Evolutionary conservation across 1,140 invertebrate species (phyloP), one percentile per base, ranked within the genome.

Genomic region (Anadara kagoshimensis): DNA sequence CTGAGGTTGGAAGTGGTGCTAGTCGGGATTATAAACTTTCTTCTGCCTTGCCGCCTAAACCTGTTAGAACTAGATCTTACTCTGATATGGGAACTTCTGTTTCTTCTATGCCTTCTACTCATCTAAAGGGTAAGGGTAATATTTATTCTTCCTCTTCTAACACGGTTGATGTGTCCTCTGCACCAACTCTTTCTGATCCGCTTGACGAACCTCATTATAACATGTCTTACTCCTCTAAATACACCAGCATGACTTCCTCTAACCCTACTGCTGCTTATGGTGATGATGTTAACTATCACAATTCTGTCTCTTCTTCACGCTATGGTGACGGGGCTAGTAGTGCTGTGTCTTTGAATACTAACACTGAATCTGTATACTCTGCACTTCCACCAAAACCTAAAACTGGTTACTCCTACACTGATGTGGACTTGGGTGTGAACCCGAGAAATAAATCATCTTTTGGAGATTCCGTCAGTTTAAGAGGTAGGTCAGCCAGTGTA

Each of bases 391-490:
- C 67, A 26, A 75, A 57, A 69, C 67, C 67, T 57, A 62, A 26
- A 54, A 26, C 63, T 36, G 53, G 69, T 51, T 75, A 58, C 66
- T 69, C 73, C 20, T 75, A 75, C 51, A 75, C 73, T 66, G 73
- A 75, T 70, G 63, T 75, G 36, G 73, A 75, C 54, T 63, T 75
- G n/a, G 73, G 73, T 56, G 73, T 75, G n/a, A 75, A 75, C 56
- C 73, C 73, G 18, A 70, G 68, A 70, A 64, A 61, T 49, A 57
- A 63, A 47, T 29, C 57, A 36, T 36, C 43, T n/a, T 22, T 54
- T 26, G 73, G 70, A n/a, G 26, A 59, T 41, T 43, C 59, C n/a
- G 29, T 63, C 44, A 45, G 47, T 29, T 64, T 53, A 24, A 75
- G 73, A 70, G 67, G 56, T 22, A 51, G 73, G 18, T 75, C 73